Evolutionary conservation across 2,888 invertebrate genomes (phyloP).

Genomic region (Metopia argyrocephala): DNA sequence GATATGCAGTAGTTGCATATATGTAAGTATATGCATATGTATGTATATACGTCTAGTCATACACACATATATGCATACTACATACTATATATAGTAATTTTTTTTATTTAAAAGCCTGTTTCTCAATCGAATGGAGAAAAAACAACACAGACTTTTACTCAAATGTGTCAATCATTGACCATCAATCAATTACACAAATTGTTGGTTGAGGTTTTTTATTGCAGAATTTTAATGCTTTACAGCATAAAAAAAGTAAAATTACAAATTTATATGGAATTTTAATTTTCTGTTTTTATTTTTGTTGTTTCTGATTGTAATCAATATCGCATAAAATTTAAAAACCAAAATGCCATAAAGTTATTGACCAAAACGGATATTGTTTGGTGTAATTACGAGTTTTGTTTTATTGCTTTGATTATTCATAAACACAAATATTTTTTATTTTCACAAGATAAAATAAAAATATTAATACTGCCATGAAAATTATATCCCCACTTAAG

Average conservation of each 20-base stretch:
- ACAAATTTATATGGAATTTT: not conserved
- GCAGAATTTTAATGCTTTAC: not conserved
- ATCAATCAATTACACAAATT: constrained; percentile 17
- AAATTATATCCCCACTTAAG: too few species aligned
- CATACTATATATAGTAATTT: too few species aligned
- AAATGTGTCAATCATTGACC: constrained; percentile 43
- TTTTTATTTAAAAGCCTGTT: not conserved
- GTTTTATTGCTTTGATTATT: too few species aligned
- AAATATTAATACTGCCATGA: too few species aligned
- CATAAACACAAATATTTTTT: not conserved
- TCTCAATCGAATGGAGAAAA: not conserved
- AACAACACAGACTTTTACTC: constrained; percentile 37
- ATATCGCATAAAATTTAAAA: not conserved
- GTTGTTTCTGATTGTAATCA: not conserved
- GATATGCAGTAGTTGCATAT: constrained; percentile 6
- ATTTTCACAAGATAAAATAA: too few species aligned
- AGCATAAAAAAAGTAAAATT: not conserved
- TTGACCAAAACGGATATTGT: not conserved
- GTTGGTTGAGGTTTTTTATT: not conserved
- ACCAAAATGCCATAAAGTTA: not conserved
- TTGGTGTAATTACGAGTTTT: not conserved
- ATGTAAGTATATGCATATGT: not conserved
- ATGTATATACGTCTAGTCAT: too few species aligned
- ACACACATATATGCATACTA: too few species aligned
- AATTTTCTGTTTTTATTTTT: too few species aligned